phyloP scores from a whole-genome alignment of 2,888 invertebrate species.

The Diarsia dahlii region DNA sequence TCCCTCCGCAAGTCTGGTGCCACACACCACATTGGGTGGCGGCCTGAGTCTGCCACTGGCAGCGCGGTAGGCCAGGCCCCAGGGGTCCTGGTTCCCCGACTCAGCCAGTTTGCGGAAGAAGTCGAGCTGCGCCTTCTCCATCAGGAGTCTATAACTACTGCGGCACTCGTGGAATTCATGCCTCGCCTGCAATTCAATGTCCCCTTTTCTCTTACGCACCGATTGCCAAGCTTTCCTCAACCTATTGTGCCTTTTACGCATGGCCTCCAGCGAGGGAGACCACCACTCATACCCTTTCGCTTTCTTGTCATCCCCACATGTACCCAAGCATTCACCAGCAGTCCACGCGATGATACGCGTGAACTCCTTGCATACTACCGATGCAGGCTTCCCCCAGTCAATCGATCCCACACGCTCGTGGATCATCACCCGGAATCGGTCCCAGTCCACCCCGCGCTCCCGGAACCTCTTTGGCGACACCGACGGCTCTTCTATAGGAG shows the following conservation, averaged over 20 bases:
- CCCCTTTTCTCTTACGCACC: neutral
- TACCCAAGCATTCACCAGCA: too few relatives aligned
- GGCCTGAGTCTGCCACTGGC: constrained; percentile 49
- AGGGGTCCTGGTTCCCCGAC: constrained; percentile 34
- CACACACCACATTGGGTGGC: constrained; percentile 14
- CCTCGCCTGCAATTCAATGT: neutral
- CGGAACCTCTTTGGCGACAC: constrained; percentile 19
- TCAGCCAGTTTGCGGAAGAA: constrained; percentile 3
- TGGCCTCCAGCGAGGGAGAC: constrained; percentile 16
- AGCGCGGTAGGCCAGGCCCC: constrained; percentile 61
- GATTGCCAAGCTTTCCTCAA: constrained; percentile 28
- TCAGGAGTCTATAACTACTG: constrained; percentile 23
- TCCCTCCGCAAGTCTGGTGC: constrained; percentile 31
- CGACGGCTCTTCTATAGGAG: neutral
- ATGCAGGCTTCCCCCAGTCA: neutral
- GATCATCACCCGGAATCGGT: constrained; percentile 17
- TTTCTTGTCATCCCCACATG: too few relatives aligned
- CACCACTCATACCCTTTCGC: constrained; percentile 25
- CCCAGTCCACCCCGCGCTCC: constrained; percentile 39
- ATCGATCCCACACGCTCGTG: constrained; percentile 12
- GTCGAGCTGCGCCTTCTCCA: constrained; percentile 34
- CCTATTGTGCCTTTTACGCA: neutral
- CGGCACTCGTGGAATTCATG: neutral
- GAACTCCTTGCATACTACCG: too few relatives aligned
- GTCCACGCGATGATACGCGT: too few relatives aligned